phyloP scores from a whole-genome alignment of 2,113 vertebrate genomes.

The Arizona elegans region DNA sequence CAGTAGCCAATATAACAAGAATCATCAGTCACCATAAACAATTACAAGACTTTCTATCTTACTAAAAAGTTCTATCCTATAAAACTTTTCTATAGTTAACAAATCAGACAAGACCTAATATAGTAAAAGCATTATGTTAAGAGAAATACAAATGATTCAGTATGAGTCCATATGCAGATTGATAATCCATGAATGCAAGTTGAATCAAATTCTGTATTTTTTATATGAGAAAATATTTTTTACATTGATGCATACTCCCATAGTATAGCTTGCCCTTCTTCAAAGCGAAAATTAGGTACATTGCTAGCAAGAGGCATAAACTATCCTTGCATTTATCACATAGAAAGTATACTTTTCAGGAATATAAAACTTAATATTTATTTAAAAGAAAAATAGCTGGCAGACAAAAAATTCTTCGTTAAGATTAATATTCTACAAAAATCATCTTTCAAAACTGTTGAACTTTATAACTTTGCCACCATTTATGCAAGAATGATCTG shows the following conservation, averaged over 20 bases:
- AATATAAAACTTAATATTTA: neutral
- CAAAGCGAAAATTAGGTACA: neutral
- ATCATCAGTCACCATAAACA: neutral
- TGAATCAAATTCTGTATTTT: neutral
- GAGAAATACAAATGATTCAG: neutral
- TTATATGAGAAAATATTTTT: neutral
- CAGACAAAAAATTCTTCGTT: neutral
- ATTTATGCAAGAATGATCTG: neutral
- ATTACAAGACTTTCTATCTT: neutral
- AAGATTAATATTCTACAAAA: neutral
- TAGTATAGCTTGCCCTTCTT: neutral
- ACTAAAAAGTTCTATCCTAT: neutral
- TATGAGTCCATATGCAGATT: neutral
- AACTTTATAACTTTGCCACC: neutral
- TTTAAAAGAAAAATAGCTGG: neutral
- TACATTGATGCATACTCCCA: neutral
- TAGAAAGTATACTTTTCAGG: neutral
- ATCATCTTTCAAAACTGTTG: neutral
- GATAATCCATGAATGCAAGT: neutral
- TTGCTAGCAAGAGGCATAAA: neutral
- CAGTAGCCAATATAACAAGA: neutral
- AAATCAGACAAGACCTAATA: neutral
- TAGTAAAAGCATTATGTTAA: neutral
- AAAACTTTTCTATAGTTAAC: neutral
- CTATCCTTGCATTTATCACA: neutral